phyloP scores from a whole-genome alignment of 2,888 invertebrate species.

The Charanyca ferruginea region DNA sequence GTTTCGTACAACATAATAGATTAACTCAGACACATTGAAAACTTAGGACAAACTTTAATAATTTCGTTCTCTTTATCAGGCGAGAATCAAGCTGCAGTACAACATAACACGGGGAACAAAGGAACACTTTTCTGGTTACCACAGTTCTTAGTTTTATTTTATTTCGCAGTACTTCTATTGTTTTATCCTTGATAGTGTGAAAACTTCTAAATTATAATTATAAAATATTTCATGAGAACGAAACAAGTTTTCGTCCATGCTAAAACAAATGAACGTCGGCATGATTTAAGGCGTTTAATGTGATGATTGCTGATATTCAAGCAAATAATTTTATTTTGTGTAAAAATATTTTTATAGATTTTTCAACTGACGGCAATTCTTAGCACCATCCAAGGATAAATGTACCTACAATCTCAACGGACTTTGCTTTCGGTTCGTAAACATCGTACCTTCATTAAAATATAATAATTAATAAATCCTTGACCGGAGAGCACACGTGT shows the following conservation, averaged over 20 bases:
- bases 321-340: conserved; percentile 9
- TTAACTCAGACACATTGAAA: conserved; percentile 48
- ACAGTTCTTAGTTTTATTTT: conserved; percentile 75
- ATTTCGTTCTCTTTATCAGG: conserved; percentile 79
- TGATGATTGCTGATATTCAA: conserved; percentile 33
- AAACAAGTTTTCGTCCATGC: conserved; percentile 7
- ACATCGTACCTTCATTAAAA: conserved; percentile 3
- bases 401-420: conserved; percentile 1
- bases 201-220: conserved; percentile 29
- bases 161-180: conserved; percentile 73
- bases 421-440: conserved; percentile 26
- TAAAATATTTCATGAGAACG: conserved; percentile 6
- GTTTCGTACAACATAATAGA: conserved; percentile 48
- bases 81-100: conserved; percentile 92
- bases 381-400: not conserved
- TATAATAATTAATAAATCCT: conserved; percentile 32
- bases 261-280: conserved; percentile 4
- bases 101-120: conserved; percentile 92
- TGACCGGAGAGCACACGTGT: not conserved
- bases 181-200: conserved; percentile 73
- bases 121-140: conserved; percentile 85
- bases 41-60: conserved; percentile 52
- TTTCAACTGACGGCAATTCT: not conserved
- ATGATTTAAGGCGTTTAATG: conserved; percentile 8
- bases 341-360: conserved; percentile 32